Conservation (phyloP, 2,113 vertebrate genomes). For the Callospermophilus lateralis region DNA sequence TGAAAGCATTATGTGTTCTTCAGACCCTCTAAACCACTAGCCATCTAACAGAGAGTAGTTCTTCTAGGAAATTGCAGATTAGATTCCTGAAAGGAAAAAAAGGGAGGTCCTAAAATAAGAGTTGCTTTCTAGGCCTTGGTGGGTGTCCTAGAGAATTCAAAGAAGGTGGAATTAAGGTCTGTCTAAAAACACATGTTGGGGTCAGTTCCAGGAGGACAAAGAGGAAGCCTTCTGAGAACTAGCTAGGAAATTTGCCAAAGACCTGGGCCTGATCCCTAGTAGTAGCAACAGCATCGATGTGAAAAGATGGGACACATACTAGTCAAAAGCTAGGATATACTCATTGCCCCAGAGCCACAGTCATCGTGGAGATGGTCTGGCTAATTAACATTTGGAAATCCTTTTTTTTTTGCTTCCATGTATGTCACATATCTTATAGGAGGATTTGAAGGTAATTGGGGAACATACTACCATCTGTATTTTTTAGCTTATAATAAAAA, state of each 20-base stretch:
- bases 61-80: neutral
- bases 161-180: neutral
- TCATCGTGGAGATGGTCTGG: neutral
- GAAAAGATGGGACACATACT: neutral
- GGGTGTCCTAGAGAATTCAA: neutral
- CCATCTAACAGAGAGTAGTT: neutral
- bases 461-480: neutral
- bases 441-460: neutral
- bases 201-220: neutral
- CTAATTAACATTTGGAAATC: neutral
- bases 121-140: neutral
- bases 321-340: neutral
- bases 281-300: neutral
- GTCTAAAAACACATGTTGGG: neutral
- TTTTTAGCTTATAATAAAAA: slow-evolving; percentile 31
- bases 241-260: neutral
- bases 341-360: neutral
- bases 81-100: neutral
- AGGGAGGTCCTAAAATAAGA: neutral
- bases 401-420: neutral
- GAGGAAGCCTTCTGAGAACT: neutral
- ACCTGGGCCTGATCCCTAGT: neutral
- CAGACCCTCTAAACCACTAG: neutral
- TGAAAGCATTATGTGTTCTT: neutral
- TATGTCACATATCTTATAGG: neutral